Base-by-base conservation (phyloP, 2,797 vertebrate species). In the Neoniphon sammara region DNA sequence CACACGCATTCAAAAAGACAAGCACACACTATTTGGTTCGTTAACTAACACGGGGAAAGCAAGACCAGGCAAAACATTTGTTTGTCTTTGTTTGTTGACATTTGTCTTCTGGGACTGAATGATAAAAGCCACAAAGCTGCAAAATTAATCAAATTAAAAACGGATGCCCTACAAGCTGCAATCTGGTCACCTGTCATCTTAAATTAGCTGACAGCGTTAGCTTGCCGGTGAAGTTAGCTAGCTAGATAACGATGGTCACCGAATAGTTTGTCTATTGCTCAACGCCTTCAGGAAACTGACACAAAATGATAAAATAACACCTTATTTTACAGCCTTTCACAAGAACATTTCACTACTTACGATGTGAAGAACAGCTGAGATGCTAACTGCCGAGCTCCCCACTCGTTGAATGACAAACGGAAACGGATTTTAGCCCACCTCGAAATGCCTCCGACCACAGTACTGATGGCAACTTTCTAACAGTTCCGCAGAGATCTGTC, bases 371-470 rank as follows among this genome's bases (percentile, higher is more conserved):
- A 58, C 21, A 9, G 9, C 59, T 34, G 18, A 34, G 8, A 4
- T 0, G 27, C 23, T 25, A 30, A 5, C 3, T 7, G 39, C 25
- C 10, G 44, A n/a, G 5, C n/a, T 34, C 4, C 1, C 7, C 15
- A 27, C 21, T 9, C 1, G 52, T 18, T 70, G 63, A 87, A 81
- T 74, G 83, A 83, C 50, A 76, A 70, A 0, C 87, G 88, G 88
- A 90, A 89, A 23, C 49, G 0, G 0, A 0, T 0, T 3, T 1
- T n/a, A 81, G 0, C 5, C 82, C 9, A 58, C 77, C 12, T 23
- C 2, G 2, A 82, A 86, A 80, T 81, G 12, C 0, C 1, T 80
- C 87, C 87, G 90, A 75, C 30, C 7, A 0, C 0, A 0, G 21
- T 55, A 10, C 47, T 4, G 5, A n/a, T 62, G 47, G 62, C 27